Conservation (phyloP, 2,113 vertebrate genomes). For the Clarias magur region DNA sequence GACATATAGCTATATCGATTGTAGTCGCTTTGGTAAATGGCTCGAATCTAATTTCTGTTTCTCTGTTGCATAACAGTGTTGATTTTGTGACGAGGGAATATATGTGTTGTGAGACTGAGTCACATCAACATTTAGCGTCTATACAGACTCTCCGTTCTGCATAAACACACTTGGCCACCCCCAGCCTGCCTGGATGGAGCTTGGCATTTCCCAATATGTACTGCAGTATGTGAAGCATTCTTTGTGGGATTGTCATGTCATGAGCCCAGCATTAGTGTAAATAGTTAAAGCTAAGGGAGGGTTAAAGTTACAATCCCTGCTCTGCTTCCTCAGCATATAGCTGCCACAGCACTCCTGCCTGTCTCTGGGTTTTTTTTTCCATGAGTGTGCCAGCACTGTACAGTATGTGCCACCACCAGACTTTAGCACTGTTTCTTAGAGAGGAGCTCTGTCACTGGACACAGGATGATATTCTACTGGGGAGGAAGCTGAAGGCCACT, state of each 20-base stretch:
- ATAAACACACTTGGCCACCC: slow-evolving; percentile 22
- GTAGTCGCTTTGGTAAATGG: background rate
- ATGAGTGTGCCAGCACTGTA: slow-evolving; percentile 5
- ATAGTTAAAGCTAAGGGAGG: slow-evolving; percentile 45
- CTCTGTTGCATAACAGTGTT: slow-evolving; percentile 21
- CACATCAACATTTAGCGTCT: slow-evolving; percentile 18
- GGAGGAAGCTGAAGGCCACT: slow-evolving; percentile 24
- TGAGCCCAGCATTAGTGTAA: slow-evolving; percentile 43
- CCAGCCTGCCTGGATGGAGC: background rate
- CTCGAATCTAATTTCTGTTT: background rate
- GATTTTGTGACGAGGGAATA: slow-evolving; percentile 1
- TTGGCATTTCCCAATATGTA: slow-evolving; percentile 38
- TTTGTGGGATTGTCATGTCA: slow-evolving; percentile 30
- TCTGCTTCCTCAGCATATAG: slow-evolving; percentile 44
- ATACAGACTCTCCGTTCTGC: slow-evolving; percentile 12
- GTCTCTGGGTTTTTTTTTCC: slow-evolving; percentile 21
- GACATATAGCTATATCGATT: background rate
- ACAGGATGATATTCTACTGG: slow-evolving; percentile 14
- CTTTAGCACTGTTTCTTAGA: slow-evolving; percentile 12
- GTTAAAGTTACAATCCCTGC: slow-evolving; percentile 42
- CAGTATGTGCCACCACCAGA: background rate
- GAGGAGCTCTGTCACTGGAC: background rate
- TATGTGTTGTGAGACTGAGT: slow-evolving; percentile 29
- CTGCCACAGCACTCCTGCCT: slow-evolving; percentile 27
- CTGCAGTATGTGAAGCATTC: slow-evolving; percentile 24